Evolutionary conservation across 2,113 vertebrate species (phyloP).

Genomic region (Anguilla japonica): DNA sequence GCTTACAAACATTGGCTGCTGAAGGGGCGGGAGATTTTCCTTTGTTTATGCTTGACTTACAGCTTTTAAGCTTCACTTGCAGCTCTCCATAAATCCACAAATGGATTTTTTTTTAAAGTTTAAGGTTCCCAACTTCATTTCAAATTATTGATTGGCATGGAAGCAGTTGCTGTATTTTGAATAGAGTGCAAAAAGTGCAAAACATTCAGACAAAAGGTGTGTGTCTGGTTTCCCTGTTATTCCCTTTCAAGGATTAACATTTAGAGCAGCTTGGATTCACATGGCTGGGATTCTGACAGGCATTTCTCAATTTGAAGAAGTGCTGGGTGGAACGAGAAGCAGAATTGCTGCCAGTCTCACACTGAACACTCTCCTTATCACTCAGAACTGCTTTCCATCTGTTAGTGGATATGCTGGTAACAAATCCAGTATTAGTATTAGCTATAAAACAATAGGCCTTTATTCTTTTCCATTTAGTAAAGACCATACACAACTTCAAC

Average conservation of each 20-base stretch:
- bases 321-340: neutral
- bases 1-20: too few species aligned
- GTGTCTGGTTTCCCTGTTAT: conserved; percentile 36
- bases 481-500: neutral
- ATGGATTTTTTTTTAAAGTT: conserved; percentile 34
- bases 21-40: too few species aligned
- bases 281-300: conserved; percentile 10
- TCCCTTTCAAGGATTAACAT: neutral
- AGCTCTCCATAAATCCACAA: conserved; percentile 41
- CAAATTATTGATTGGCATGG: too few species aligned
- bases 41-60: conserved; percentile 11
- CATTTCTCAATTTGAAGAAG: neutral
- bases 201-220: conserved; percentile 39
- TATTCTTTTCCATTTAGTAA: neutral
- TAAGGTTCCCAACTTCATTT: neutral
- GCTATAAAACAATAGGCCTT: conserved; percentile 5
- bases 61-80: conserved; percentile 53
- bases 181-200: conserved; percentile 36
- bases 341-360: conserved; percentile 19
- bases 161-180: conserved; percentile 14
- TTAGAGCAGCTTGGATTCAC: conserved; percentile 35
- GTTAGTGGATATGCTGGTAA: neutral
- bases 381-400: neutral
- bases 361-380: neutral
- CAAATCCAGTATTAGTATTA: neutral